Base-by-base conservation (phyloP, 2,797 vertebrate species). In the Steatocranus sp. region DNA sequence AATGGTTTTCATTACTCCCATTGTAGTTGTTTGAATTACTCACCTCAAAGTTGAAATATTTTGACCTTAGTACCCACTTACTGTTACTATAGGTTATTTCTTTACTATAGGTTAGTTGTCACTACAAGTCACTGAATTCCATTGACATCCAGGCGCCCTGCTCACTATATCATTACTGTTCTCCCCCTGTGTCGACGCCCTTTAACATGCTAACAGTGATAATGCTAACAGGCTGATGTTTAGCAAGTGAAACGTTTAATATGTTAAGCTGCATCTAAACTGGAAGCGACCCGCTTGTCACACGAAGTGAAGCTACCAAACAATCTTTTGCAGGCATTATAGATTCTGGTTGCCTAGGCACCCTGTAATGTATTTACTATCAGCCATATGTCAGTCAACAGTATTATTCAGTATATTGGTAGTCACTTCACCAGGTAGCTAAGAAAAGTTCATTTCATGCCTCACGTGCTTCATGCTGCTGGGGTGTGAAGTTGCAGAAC, bases 201-300 rank as follows among this genome's bases (percentile, higher is more conserved):
- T 0, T 36, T 36, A 36, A 63, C 32, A n/a, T 36, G 32, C 58
- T 63, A n/a, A 36, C 56, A 61, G 18, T 61, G 56, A 61, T n/a
- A 61, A 61, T 8, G 56, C 32, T 61, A 36, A 63, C 30, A 36
- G 32, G 58, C 58, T 56, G 8, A 32, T 56, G 30, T 61, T 34
- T 61, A 36, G 58, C 58, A 63, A 3, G 58, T 36, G 32, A 20
- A 63, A 36, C 11, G 1, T 63, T 63, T 63, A 63, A 36, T 1
- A 36, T 63, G 34, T 63, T 63, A 63, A 63, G 30, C 30, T 61
- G 10, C 56, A 61, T 61, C 56, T 34, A 61, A 61, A 36, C 56
- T 61, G 56, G 56, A 61, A 61, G 56, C 0, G 18, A 0, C 17
- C 54, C 2, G 3, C 54, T 58, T 34, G 0, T 61, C 56, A 61